Evolutionary conservation across 2,113 vertebrate species (phyloP), one percentile per base, ranked within the genome.

Genomic region (Limnothrissa miodon): DNA sequence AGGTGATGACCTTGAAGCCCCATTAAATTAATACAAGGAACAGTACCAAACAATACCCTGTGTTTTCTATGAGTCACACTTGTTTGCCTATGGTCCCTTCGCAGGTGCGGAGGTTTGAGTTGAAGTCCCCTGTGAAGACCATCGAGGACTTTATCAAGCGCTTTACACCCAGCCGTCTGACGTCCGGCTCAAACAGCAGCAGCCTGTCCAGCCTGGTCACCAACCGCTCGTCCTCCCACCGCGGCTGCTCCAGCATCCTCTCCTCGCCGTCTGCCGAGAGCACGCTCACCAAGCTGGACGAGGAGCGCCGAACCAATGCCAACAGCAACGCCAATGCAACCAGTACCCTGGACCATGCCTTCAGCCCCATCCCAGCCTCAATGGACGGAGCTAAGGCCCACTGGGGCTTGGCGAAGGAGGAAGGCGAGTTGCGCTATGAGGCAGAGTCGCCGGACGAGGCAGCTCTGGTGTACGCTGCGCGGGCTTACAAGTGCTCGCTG

Each of bases 401-500:
- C 66, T 33, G 66, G 66, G 66, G 10, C 4, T 79, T 84, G 62
- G 51, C 21, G 9, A 39, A 36, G 0, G 93, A 92, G 39, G 94
- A 95, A 48, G 93, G 89, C 0, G 97, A 98, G 83, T 94, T 97
- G 53, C 95, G 97, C 8, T 99, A 97, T 0, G 98, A 99, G 89
- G 97, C 98, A 0, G 98, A 99, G 91, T 98, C 96, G 2, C 98
- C 98, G 0, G 98, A 99, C 0, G 98, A 99, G 92, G 98, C 97
- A 0, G 98, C 98, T 0, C 95, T 99, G 0, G 98, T 99, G 39
- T 97, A 98, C 2, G 98, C 98, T 0, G 97, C 98, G 39, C 91
- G 95, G 36, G 98, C 98, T 25, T 99, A 99, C 91, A 95, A 92
- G 87, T 99, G 96, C 86, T 93, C 95, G 0, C 95, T 99, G 6